Conservation (phyloP, 2,113 vertebrate genomes). For the Pluvialis apricaria region DNA sequence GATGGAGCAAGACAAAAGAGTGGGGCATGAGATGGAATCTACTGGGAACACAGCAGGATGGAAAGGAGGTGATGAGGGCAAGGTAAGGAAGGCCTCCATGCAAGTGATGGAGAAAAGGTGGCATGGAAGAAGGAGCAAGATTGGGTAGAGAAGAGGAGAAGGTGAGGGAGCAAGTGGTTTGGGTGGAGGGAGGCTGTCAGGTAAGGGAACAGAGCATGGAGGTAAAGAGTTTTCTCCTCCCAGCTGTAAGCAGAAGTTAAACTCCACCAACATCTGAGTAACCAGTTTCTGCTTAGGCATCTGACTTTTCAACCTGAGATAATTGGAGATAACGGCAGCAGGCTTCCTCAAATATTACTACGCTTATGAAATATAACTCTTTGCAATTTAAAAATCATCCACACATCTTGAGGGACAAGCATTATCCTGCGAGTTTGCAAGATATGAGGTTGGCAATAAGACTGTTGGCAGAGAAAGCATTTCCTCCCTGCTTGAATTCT, state of each 20-base stretch:
- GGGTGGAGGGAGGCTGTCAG: neutral
- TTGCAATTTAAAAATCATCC: constrained; percentile 4
- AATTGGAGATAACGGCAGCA: neutral
- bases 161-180: neutral
- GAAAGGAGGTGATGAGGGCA: neutral
- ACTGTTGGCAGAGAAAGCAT: neutral
- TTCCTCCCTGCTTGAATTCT: neutral
- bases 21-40: neutral
- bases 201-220: neutral
- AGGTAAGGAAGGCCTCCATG: neutral
- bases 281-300: neutral
- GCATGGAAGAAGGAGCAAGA: neutral
- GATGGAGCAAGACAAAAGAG: neutral
- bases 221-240: neutral
- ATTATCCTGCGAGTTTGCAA: neutral
- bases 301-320: neutral
- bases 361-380: neutral
- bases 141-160: neutral
- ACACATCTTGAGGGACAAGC: neutral
- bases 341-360: neutral
- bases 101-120: neutral
- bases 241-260: neutral
- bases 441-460: neutral
- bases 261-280: neutral
- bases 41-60: neutral